Base-by-base conservation (phyloP, 2,797 vertebrate genomes). In the Etheostoma perlongum region DNA sequence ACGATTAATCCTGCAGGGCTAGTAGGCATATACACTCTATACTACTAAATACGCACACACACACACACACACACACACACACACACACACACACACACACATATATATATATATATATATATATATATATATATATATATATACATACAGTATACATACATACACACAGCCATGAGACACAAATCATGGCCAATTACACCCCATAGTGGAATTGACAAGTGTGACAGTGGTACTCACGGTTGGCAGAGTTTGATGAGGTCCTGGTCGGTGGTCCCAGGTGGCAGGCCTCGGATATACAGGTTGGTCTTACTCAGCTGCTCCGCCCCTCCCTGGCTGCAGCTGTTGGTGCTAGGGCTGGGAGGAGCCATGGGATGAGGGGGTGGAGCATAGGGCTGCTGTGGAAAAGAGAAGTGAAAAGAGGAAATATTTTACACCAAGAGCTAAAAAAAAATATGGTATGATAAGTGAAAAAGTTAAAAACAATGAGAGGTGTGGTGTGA, bases 231-330 rank as follows among this genome's bases (percentile, higher is more conserved):
- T 57, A 98, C 98, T 98, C 95, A 99, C 98, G 97, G 97, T 94
- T 99, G 98, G 94, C 97, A 99, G 91, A 99, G 96, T 93, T 99
- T 99, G 95, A 99, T 98, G 82, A 99, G 97, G 94, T 99, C 97
- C 95, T 99, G 97, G 95, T 99, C 98, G 7, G 97, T 99, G 92
- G 98, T 98, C 92, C 96, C 97, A 53, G 98, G 97, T 14, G 97
- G 97, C 93, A 99, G 97, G 90, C 98, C 98, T 89, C 98, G 95
- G 90, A 99, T 99, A 86, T 99, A 99, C 92, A 99, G 95, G 96
- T 99, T 99, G 91, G 98, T 99, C 96, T 98, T 99, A 95, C 98
- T 99, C 94, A 98, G 95, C 95, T 98, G 98, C 92, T 99, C 98
- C 70, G 96, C 85, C 81, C 92, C 96, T 14, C 96, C 95, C 93